Evolutionary conservation across 2,888 invertebrate genomes (phyloP), one percentile per base, ranked within the genome.

Genomic region (Drosophila vallismaia): DNA sequence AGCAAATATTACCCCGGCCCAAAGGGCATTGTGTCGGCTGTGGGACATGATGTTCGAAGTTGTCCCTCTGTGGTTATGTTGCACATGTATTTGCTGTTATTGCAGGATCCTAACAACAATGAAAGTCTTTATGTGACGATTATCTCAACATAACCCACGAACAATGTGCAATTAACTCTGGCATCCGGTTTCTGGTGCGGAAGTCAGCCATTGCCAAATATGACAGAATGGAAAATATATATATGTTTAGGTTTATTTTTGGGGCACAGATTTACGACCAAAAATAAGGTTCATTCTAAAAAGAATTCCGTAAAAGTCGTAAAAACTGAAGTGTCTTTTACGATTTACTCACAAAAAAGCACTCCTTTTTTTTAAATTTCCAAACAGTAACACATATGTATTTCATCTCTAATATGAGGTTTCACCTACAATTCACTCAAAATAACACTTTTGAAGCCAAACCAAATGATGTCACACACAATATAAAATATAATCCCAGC

Each of bases 61-160:
- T 73, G 49, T 60, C 70, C 63, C 71, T 76, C 40, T 50, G 57
- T 52, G 57, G 59, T 53, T 68, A 49, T 40, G 44, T 54, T 46
- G 38, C 36, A 68, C 55, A 60, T 69, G 54, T 48, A 55, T 50
- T 68, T 71, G 33, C 44, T 46, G 50, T 57, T 50, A 45, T 49
- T 50, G 58, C 78, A 60, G 68, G 60, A 69, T 45, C 29, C 53
- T 7, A 28, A 51, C 79, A 67, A 74, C 73, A 76, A 83, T 86
- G 77, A 86, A 86, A 84, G 76, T 83, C 83, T 86, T 88, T 86
- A 84, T 86, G 84, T 66, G 71, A 70, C 80, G 86, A 88, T 84
- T 88, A 88, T 78, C 78, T 74, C 71, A 58, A 64, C 76, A 75
- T 86, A 80, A 76, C 74, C 69, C 79, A 60, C 53, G 64, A 50